phyloP scores from a whole-genome alignment of 2,797 vertebrate species.

The Micrastur ruficollis region DNA sequence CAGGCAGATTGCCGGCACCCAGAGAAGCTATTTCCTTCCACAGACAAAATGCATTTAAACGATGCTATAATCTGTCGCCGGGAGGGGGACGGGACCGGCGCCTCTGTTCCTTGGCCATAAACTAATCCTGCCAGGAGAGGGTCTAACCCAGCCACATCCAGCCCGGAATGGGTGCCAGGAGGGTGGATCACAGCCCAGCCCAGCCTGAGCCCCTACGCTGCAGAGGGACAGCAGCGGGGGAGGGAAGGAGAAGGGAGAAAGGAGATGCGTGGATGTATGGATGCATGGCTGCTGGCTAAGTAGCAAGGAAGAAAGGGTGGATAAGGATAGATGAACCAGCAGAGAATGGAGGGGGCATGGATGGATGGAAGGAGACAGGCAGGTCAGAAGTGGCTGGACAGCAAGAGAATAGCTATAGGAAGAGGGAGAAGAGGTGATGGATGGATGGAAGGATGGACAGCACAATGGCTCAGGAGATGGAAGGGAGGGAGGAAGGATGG shows the following conservation, averaged over 20 bases:
- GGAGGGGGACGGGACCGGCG: background rate
- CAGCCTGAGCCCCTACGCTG: background rate
- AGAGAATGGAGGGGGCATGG: background rate
- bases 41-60: conserved; percentile 30
- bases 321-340: background rate
- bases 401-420: background rate
- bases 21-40: background rate
- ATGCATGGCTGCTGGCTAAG: background rate
- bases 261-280: background rate
- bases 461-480: background rate
- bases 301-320: background rate
- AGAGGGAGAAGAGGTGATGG: background rate
- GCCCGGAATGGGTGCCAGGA: background rate
- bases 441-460: background rate
- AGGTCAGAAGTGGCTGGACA: background rate
- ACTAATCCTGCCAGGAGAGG: background rate
- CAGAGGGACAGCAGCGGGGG: background rate
- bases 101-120: background rate
- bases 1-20: background rate
- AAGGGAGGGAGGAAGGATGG: background rate
- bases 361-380: background rate
- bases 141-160: background rate
- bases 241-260: background rate
- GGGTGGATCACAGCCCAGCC: background rate
- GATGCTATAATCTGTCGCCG: background rate